These are phyloP conservation scores for Apocheima hispidaria DNA, from an alignment of 2,888 invertebrate species.

Conservation along the genomic window DNA sequence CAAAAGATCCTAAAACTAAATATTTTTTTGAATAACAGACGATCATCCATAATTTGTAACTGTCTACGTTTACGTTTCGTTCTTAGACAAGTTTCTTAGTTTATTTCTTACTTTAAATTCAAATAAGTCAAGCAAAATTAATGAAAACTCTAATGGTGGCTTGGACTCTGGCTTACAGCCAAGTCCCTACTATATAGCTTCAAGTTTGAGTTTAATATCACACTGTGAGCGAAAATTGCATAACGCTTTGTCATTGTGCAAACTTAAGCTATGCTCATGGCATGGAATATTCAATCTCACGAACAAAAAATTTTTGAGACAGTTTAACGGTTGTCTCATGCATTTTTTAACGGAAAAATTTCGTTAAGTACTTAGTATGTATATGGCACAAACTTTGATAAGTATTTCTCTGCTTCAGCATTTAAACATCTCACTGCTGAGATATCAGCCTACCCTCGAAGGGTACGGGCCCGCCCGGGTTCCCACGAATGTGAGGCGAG, in stretches of 20 bases:
- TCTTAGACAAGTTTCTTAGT: no score
- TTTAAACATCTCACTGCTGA: no score
- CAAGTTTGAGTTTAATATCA: conserved; percentile 8
- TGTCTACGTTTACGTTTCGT: no score
- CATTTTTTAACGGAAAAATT: background rate
- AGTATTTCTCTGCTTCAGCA: no score
- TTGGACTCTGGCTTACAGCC: conserved; percentile 12
- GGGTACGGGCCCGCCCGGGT: no score
- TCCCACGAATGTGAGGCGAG: no score
- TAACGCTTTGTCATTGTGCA: conserved; percentile 12
- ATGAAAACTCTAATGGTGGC: background rate
- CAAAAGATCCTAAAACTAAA: no score
- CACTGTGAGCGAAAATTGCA: conserved; percentile 5
- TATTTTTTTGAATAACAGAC: background rate
- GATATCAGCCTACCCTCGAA: no score
- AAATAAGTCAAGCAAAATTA: no score
- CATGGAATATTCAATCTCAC: conserved; percentile 5
- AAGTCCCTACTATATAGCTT: background rate
- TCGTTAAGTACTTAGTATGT: background rate
- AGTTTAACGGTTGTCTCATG: background rate
- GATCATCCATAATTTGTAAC: no score
- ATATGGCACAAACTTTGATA: background rate
- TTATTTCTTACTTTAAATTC: no score
- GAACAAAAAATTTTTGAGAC: conserved; percentile 2
- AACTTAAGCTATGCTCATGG: conserved; percentile 3